phyloP scores from a whole-genome alignment of 2,888 invertebrate species.

The Branchipolynoe longqiensis region DNA sequence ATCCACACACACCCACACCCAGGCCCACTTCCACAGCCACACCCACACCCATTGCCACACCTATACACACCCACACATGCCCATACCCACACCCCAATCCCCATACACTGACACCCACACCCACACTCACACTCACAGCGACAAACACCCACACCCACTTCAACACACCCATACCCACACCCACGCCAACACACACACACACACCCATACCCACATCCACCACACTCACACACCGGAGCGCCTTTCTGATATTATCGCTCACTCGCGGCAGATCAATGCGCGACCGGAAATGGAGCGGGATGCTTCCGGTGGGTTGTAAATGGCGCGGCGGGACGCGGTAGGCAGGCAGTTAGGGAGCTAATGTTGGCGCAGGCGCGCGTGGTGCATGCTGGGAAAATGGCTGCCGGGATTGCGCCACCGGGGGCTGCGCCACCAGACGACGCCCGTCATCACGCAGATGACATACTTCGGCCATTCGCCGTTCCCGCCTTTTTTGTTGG shows the following conservation, averaged over 20 bases:
- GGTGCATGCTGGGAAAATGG: slow-evolving; percentile 28
- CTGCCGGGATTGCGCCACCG: neutral
- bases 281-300: slow-evolving; percentile 37
- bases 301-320: slow-evolving; percentile 43
- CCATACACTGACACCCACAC: too few species aligned
- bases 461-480: slow-evolving; percentile 41
- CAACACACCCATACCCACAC: too few species aligned
- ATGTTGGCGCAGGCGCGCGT: slow-evolving; percentile 17
- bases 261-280: slow-evolving; percentile 22
- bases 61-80: too few species aligned
- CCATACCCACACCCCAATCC: too few species aligned
- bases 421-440: neutral
- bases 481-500: too few species aligned
- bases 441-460: neutral
- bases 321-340: slow-evolving; percentile 2
- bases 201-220: too few species aligned
- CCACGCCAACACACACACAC: too few species aligned
- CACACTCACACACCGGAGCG: slow-evolving; percentile 10
- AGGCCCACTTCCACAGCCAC: too few species aligned
- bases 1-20: too few species aligned
- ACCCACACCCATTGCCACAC: too few species aligned
- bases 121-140: too few species aligned
- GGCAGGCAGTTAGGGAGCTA: slow-evolving; percentile 20
- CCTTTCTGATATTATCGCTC: slow-evolving; percentile 47
- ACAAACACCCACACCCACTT: too few species aligned